Base-by-base conservation (phyloP, 2,888 invertebrate genomes). In the Melanchra persicariae region DNA sequence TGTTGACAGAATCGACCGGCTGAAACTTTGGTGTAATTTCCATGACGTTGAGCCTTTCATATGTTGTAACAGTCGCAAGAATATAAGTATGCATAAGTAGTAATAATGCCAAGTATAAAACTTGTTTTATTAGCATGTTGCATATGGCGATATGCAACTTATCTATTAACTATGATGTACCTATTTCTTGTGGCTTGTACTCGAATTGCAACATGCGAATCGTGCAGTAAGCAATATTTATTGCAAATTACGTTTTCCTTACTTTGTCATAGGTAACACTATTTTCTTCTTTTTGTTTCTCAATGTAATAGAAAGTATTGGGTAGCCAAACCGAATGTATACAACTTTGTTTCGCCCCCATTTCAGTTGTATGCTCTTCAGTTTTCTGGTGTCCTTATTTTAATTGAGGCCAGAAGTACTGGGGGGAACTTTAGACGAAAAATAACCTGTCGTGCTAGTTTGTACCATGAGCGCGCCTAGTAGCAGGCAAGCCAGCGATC, bases 181-280 rank as follows among this genome's bases (percentile, higher is more conserved):
- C 12, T 26, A n/a, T 24, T 52, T 43, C 24, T 34, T 17, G 30
- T 51, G 19, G 30, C 15, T 68, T 68, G n/a, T 37, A 37, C 10
- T 19, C 19, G 17, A 17, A 19, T 49, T 68, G 51, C 37, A 66
- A 49, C 37, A 49, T 55, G 19, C 15, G 40, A 58, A 43, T 34
- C 34, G 49, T 43, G 40, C 71, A 49, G 12, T 24, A 15, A 15
- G 26, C n/a, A 45, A 59, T 24, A 72, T 26, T 52, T 70, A 51
- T 70, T 26, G 24, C 3, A 69, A 69, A 55, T 37, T 8, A 47
- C 24, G 24, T 54, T 10, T 54, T 30, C 26, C 22, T 3, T 40
- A 51, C 4, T 49, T 66, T 47, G 37, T 40, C 7, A 0, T 24
- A 37, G 3, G 9, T 24, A 43, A 37, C 17, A 22, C 22, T 40